A percentile compares a stretch with the other conserved stretches of the same genome.
These are phyloP conservation scores for Papilio polytes DNA, from an alignment of 1,140 invertebrate genomes.

Conservation along the genomic window DNA sequence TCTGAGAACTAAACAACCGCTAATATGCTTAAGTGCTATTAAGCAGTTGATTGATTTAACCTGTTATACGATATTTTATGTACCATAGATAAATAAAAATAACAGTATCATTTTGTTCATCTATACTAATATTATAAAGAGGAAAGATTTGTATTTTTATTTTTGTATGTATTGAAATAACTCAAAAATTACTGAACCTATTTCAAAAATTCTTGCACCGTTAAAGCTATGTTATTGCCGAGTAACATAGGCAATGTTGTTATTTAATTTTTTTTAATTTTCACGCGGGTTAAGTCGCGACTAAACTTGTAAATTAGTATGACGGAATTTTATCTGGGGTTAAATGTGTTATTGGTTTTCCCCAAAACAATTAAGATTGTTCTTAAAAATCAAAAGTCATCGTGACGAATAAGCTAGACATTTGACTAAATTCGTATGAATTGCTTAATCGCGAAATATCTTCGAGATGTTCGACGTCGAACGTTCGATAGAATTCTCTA, in stretches of 20 bases:
- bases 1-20: conserved; percentile 17
- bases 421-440: not conserved
- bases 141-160: too few relatives aligned
- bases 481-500: not conserved
- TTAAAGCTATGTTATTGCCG: too few relatives aligned
- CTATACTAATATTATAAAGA: too few relatives aligned
- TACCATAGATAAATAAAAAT: not conserved
- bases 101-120: too few relatives aligned
- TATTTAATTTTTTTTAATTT: too few relatives aligned
- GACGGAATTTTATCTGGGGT: not conserved
- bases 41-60: not conserved
- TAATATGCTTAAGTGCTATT: conserved; percentile 20
- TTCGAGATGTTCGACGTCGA: not conserved
- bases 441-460: not conserved
- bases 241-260: too few relatives aligned
- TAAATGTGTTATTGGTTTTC: not conserved
- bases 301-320: too few relatives aligned
- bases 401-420: too few relatives aligned
- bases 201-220: too few relatives aligned
- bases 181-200: too few relatives aligned
- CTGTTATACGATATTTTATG: not conserved
- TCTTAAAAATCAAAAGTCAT: not conserved
- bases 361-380: not conserved
- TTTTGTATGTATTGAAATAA: too few relatives aligned
- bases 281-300: too few relatives aligned